Evolutionary conservation across 2,113 vertebrate genomes (phyloP).

Genomic region (Lophura nycthemera): DNA sequence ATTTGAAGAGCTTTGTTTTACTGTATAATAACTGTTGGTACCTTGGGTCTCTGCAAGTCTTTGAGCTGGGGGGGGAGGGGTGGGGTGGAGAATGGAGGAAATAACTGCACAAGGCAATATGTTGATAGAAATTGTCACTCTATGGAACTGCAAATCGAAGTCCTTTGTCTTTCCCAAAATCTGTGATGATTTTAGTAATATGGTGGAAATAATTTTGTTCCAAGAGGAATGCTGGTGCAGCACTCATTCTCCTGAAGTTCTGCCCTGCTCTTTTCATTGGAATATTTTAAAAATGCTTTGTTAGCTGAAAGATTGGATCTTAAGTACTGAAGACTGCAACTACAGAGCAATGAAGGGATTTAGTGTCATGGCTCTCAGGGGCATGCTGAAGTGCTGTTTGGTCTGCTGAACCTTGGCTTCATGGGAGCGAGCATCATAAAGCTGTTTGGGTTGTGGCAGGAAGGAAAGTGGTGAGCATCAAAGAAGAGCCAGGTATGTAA

Average conservation of each 20-base stretch:
- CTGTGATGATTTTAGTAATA: background rate
- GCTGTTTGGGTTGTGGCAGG: background rate
- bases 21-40: background rate
- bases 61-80: background rate
- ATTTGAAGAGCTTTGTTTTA: background rate
- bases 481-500: background rate
- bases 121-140: background rate
- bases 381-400: accelerated
- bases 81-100: background rate
- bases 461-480: background rate
- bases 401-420: background rate
- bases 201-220: background rate
- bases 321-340: background rate
- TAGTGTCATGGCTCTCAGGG: background rate
- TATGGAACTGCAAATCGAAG: background rate
- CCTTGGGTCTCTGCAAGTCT: background rate
- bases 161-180: background rate
- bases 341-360: background rate
- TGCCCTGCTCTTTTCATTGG: background rate
- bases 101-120: background rate
- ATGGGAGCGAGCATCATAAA: accelerated
- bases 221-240: background rate
- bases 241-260: background rate
- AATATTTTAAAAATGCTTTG: background rate
- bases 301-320: background rate